Evolutionary conservation across 2,113 vertebrate genomes (phyloP).

Genomic region (Quiscalus mexicanus): DNA sequence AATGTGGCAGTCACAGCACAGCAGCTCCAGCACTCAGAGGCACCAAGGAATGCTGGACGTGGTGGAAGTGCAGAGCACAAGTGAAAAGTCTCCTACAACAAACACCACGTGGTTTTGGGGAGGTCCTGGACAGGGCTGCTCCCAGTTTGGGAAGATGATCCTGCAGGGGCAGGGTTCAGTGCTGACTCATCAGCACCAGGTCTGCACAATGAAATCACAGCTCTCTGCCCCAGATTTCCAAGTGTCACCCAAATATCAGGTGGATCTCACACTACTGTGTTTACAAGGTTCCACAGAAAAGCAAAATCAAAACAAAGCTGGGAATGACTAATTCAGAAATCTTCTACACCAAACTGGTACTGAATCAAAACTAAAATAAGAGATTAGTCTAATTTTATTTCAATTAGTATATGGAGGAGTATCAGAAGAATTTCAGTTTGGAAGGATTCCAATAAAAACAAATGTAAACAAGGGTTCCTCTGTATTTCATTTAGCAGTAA

Average conservation of each 20-base stretch:
- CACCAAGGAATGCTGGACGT: not conserved
- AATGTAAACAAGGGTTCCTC: not conserved
- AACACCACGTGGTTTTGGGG: not conserved
- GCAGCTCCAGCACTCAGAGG: not conserved
- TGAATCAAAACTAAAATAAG: not conserved
- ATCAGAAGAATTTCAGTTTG: not conserved
- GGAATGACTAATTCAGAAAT: not conserved
- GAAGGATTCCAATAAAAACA: not conserved
- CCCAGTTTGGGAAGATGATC: not conserved
- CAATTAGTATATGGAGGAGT: not conserved
- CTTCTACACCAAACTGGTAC: not conserved
- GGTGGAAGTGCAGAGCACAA: not conserved
- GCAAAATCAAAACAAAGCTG: not conserved
- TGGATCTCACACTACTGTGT: not conserved
- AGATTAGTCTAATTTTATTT: not conserved
- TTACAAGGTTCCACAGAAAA: not conserved
- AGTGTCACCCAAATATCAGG: not conserved
- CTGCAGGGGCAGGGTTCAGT: not conserved
- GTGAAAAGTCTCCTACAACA: not conserved
- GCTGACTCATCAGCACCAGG: not conserved
- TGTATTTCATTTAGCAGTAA: not conserved
- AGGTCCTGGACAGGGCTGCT: not conserved
- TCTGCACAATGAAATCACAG: not conserved
- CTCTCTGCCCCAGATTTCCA: not conserved
- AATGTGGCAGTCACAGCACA: rapidly evolving